Conservation (phyloP, 2,888 invertebrate species). For the Molanna angustata region DNA sequence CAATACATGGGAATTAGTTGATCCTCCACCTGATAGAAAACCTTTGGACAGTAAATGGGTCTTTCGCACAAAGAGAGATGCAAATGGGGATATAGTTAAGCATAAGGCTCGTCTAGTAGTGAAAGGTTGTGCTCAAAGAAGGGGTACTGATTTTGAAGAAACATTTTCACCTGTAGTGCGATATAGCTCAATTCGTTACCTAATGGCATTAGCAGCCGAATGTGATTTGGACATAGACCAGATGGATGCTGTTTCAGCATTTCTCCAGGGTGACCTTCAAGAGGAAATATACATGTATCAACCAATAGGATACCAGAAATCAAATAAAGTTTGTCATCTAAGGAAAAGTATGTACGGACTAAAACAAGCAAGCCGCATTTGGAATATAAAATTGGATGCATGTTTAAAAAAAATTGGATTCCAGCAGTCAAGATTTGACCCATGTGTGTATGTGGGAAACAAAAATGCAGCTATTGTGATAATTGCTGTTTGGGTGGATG, state of each 20-base stretch:
- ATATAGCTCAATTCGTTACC: background rate
- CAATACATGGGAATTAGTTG: background rate
- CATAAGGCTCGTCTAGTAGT: background rate
- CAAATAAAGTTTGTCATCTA: conserved; percentile 2
- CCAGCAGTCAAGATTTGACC: background rate
- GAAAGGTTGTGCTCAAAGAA: conserved; percentile 1
- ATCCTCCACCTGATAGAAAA: background rate
- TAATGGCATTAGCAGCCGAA: background rate
- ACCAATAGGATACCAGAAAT: background rate
- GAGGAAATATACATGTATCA: background rate
- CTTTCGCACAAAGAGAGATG: background rate
- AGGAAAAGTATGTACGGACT: background rate
- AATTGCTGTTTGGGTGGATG: conserved; percentile 1
- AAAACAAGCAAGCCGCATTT: background rate
- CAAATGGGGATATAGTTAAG: background rate
- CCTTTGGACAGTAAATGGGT: conserved; percentile 1
- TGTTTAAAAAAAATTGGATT: background rate
- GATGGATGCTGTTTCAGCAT: background rate
- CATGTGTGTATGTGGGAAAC: background rate
- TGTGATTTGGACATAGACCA: conserved; percentile 1
- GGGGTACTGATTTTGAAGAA: background rate
- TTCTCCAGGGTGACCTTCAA: background rate
- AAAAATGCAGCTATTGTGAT: background rate
- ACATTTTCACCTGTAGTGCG: conserved; percentile 4
- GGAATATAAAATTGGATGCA: background rate